Base-by-base conservation (phyloP, 1,140 invertebrate species). In the Himalopsyche phryganea region DNA sequence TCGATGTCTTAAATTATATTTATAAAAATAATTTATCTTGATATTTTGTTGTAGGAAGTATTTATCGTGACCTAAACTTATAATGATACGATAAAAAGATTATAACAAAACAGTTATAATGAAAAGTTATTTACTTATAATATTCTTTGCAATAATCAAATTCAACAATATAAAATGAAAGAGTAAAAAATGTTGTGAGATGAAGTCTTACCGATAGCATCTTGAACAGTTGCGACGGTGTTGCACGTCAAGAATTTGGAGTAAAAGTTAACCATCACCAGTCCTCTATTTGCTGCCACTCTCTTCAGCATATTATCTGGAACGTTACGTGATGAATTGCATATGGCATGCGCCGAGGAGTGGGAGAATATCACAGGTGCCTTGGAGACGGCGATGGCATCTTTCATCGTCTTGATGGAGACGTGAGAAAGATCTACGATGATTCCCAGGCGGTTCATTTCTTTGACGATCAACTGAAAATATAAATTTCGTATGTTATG, bases 181-280 rank as follows among this genome's bases (percentile, higher is more conserved):
- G n/a, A n/a, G n/a, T n/a, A n/a, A n/a, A n/a, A n/a, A n/a, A n/a
- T n/a, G n/a, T n/a, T n/a, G n/a, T n/a, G n/a, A n/a, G n/a, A n/a
- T n/a, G n/a, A 2, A 45, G 19, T 73, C 77, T 84, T 80, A 94
- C 92, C 91, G 70, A 92, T 91, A 42, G 92, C 92, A 79, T 94
- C 89, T 57, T 86, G 81, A 58, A 94, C 84, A 5, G 88, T 92
- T 10, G 91, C 86, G 40, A 84, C 84, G 65, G 88, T 84, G 69
- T 85, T 86, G 77, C 91, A 94, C 32, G 89, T 92, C 65, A 95
- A 83, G 73, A 93, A 94, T 56, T 85, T 83, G 15, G 87, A 89
- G 77, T 91, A 94, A 80, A 95, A 95, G 71, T 91, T 94, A 57
- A 96, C 86, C 93, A 96, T 96, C 15, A 94, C 89, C 28, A 96